Conservation (phyloP, 2,113 vertebrate species). For the Pachyramphus minor region DNA sequence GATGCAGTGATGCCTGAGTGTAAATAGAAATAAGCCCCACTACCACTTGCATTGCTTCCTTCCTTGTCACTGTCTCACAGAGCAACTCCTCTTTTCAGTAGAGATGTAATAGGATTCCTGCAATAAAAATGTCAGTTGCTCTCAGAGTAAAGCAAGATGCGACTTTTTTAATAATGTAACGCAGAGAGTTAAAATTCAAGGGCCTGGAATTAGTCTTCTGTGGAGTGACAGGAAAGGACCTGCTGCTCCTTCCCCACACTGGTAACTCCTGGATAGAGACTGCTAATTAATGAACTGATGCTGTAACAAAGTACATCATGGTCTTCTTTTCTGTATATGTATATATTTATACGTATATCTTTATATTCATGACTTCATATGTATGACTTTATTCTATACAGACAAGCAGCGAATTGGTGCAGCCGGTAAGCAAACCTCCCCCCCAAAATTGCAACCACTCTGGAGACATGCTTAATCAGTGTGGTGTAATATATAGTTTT, state of each 20-base stretch:
- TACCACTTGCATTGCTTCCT: neutral
- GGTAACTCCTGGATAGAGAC: neutral
- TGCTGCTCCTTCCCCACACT: accelerated
- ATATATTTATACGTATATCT: neutral
- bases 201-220: neutral
- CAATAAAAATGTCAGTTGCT: neutral
- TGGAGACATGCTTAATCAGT: neutral
- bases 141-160: neutral
- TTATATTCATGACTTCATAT: constrained; percentile 1
- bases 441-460: neutral
- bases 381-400: constrained; percentile 57
- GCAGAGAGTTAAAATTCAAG: neutral
- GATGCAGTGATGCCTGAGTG: neutral
- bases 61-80: neutral
- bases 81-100: neutral
- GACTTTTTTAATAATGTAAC: neutral
- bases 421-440: constrained; percentile 84
- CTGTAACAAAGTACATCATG: neutral
- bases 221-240: neutral
- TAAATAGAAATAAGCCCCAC: neutral
- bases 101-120: neutral
- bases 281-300: neutral
- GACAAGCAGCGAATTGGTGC: constrained; percentile 82
- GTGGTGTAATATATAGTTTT: neutral
- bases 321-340: neutral